phyloP scores from a whole-genome alignment of 2,888 invertebrate species.

The Acanthosepion lycidas region DNA sequence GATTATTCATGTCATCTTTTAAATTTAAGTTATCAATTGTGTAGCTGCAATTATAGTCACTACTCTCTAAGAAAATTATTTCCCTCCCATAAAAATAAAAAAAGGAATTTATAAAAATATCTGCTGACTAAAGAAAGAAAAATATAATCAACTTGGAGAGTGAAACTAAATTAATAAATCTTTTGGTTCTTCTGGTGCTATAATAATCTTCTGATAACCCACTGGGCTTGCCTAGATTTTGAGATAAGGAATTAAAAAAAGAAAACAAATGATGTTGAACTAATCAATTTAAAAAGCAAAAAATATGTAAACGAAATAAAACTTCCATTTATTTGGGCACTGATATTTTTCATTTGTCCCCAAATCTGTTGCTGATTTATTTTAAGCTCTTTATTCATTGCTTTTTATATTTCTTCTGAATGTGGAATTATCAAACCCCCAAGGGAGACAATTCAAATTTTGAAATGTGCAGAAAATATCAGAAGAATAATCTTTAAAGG shows the following conservation, averaged over 20 bases:
- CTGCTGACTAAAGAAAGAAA: neutral
- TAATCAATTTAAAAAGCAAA: neutral
- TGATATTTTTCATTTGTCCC: constrained; percentile 33
- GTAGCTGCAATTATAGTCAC: neutral
- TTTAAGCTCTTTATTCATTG: constrained; percentile 22
- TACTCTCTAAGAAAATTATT: neutral
- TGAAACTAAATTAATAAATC: constrained; percentile 33
- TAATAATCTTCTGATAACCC: neutral
- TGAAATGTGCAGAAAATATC: constrained; percentile 33
- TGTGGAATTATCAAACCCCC: constrained; percentile 8
- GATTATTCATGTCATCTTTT: neutral
- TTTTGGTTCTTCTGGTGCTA: neutral
- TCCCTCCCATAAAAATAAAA: neutral
- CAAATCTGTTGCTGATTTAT: constrained; percentile 33
- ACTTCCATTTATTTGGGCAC: neutral
- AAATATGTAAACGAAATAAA: neutral
- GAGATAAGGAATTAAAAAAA: neutral
- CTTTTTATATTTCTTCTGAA: neutral
- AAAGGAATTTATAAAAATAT: neutral
- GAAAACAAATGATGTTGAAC: neutral
- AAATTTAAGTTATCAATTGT: neutral
- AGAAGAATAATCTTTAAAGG: constrained; percentile 33
- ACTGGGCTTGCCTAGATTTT: neutral
- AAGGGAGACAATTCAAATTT: constrained; percentile 33
- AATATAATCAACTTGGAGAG: neutral